Conservation (phyloP, 1,140 invertebrate genomes). For the Temnothorax curvispinosus region DNA sequence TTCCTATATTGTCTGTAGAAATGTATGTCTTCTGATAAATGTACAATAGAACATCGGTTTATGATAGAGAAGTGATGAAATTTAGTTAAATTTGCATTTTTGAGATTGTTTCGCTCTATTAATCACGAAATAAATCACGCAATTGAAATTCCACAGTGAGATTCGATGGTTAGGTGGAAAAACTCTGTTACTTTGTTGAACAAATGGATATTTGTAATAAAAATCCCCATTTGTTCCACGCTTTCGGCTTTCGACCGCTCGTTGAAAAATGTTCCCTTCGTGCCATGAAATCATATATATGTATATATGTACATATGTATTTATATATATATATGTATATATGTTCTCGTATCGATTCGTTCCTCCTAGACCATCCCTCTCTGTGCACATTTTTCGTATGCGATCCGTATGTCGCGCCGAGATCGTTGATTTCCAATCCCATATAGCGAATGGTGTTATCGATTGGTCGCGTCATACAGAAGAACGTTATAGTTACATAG, state of each 20-base stretch:
- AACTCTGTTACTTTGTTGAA: constrained; percentile 44
- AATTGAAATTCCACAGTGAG: constrained; percentile 25
- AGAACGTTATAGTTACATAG: constrained; percentile 11
- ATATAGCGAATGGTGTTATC: constrained; percentile 31
- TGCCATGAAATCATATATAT: constrained; percentile 40
- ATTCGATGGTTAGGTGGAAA: constrained; percentile 7
- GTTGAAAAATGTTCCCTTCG: constrained; percentile 57
- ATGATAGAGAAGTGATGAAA: neutral
- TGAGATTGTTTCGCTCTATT: constrained; percentile 16
- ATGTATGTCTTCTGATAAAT: neutral
- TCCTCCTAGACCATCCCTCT: neutral
- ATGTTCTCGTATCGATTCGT: constrained; percentile 21
- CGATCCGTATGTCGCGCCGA: constrained; percentile 28
- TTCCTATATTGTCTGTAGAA: neutral
- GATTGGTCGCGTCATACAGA: constrained; percentile 25
- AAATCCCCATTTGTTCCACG: constrained; percentile 52
- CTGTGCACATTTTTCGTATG: constrained; percentile 37
- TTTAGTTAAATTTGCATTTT: neutral
- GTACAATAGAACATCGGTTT: neutral
- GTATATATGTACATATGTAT: neutral
- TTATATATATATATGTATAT: neutral
- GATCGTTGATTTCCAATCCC: constrained; percentile 45
- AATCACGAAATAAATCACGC: constrained; percentile 26
- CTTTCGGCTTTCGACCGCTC: constrained; percentile 42
- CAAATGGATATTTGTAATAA: constrained; percentile 57